Percentiles rank a stretch among this genome's conserved stretches.
Conservation (phyloP, 2,113 vertebrate species). For the Reinhardtius hippoglossoides region DNA sequence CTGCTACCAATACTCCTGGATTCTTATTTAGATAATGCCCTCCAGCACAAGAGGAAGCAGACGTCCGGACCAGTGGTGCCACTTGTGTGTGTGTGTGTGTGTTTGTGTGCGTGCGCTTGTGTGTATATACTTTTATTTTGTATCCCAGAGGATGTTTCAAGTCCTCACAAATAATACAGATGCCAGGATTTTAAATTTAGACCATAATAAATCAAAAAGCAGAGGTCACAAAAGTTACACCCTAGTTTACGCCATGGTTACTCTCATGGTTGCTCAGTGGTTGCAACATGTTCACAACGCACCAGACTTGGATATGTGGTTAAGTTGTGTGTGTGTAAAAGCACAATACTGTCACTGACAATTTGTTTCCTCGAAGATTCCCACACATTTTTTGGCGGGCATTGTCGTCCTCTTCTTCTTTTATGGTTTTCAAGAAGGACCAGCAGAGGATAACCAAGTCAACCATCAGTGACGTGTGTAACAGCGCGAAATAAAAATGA, state of each 20-base stretch:
- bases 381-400: not conserved
- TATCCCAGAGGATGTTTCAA: not conserved
- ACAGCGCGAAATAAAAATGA: too few relatives aligned
- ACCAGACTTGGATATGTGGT: not conserved
- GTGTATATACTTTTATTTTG: not conserved
- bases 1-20: conserved; percentile 52
- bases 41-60: conserved; percentile 10
- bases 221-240: conserved; percentile 13
- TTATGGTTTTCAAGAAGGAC: not conserved
- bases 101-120: not conserved
- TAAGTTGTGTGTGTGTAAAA: not conserved
- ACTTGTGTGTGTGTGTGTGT: not conserved
- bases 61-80: not conserved
- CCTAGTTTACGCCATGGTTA: too few relatives aligned
- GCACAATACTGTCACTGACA: conserved; percentile 19
- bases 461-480: not conserved
- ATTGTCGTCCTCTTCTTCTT: not conserved
- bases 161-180: not conserved
- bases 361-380: not conserved
- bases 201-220: not conserved
- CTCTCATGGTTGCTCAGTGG: not conserved
- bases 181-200: not conserved
- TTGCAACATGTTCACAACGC: not conserved
- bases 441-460: not conserved
- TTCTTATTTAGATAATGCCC: conserved; percentile 29